These are phyloP conservation scores for Catostomus latipinnis DNA, from an alignment of 2,797 vertebrate species.

Conservation along the genomic window DNA sequence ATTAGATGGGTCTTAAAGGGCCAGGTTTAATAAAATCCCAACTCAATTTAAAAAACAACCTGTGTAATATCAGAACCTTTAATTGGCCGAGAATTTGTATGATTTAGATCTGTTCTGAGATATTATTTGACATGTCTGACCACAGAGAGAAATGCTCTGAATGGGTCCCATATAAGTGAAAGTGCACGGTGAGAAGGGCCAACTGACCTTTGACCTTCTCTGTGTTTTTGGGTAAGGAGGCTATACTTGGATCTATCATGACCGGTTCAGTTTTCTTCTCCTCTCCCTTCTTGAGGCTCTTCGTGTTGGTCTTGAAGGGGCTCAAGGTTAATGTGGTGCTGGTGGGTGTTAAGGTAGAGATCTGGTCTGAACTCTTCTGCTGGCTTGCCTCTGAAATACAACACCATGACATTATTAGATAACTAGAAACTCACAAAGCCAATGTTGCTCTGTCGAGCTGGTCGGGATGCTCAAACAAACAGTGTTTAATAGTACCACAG, in stretches of 20 bases:
- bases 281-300: slow-evolving; percentile 83
- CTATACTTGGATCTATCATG: slow-evolving; percentile 78
- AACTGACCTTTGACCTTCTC: slow-evolving; percentile 86
- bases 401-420: background rate
- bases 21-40: too few species aligned
- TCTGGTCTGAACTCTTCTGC: slow-evolving; percentile 86
- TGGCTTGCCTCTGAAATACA: slow-evolving; percentile 87
- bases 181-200: background rate
- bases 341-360: slow-evolving; percentile 65
- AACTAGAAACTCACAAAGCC: background rate
- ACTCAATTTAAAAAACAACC: too few species aligned
- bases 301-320: slow-evolving; percentile 83
- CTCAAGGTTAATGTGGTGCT: slow-evolving; percentile 80
- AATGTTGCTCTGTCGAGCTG: too few species aligned
- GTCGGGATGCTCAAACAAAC: too few species aligned
- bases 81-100: background rate
- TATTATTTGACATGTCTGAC: background rate
- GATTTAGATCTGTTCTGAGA: background rate
- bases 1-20: too few species aligned
- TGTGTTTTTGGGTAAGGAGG: slow-evolving; percentile 75
- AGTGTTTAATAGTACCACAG: too few species aligned
- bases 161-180: too few species aligned
- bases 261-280: slow-evolving; percentile 85
- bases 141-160: too few species aligned
- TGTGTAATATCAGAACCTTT: too few species aligned